Evolutionary conservation across 2,888 invertebrate genomes (phyloP).

Genomic region (Platerodrilus igneus): DNA sequence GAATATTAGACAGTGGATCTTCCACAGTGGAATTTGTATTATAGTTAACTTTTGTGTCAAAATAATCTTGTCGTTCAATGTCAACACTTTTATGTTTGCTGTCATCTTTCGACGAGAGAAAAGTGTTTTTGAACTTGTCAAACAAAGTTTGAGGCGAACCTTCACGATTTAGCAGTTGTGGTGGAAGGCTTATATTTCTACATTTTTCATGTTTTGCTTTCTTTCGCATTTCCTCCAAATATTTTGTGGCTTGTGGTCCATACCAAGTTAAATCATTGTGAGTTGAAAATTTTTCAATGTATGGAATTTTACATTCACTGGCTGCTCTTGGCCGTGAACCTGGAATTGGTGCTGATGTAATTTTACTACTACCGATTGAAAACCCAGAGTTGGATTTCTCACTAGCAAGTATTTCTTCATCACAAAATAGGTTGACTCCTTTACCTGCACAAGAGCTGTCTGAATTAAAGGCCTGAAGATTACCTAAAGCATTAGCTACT

Average conservation of each 20-base stretch:
- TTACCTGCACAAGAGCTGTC: conserved; percentile 30
- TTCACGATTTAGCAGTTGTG: conserved; percentile 21
- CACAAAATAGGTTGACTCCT: conserved; percentile 66
- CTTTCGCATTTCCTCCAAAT: conserved; percentile 51
- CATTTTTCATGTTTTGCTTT: conserved; percentile 29
- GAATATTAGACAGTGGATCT: too few relatives aligned
- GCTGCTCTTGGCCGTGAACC: conserved; percentile 56
- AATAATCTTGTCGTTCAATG: conserved; percentile 21
- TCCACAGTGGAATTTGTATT: not conserved
- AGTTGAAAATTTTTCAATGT: conserved; percentile 41
- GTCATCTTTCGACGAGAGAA: conserved; percentile 27
- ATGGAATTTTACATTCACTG: conserved; percentile 53
- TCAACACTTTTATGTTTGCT: conserved; percentile 17
- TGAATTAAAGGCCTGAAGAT: conserved; percentile 44
- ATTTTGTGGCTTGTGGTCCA: conserved; percentile 59
- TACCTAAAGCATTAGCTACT: conserved; percentile 73
- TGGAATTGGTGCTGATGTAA: conserved; percentile 42
- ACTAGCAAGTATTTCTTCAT: conserved; percentile 68
- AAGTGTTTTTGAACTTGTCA: conserved; percentile 29
- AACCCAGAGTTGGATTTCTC: conserved; percentile 55
- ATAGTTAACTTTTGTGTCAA: not conserved
- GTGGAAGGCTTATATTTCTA: conserved; percentile 26
- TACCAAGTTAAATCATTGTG: conserved; percentile 62
- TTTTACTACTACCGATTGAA: conserved; percentile 50
- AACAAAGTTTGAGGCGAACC: conserved; percentile 28